These are phyloP conservation scores for Toxonevra muliebris DNA, from an alignment of 2,888 invertebrate genomes.

Conservation along the genomic window DNA sequence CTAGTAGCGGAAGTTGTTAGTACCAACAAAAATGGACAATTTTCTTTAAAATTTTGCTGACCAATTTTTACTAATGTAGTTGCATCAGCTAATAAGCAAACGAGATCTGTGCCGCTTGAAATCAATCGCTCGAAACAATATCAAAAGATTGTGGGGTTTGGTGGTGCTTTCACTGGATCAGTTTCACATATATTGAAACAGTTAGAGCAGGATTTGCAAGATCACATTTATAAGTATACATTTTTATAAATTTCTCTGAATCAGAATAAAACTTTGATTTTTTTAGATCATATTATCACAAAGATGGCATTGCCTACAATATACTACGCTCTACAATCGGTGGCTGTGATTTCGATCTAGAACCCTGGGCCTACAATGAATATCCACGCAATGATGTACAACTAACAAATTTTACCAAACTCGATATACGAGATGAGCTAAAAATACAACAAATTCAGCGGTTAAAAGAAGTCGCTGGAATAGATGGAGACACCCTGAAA, in stretches of 20 bases:
- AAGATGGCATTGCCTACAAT: conserved; percentile 78
- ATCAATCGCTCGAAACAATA: conserved; percentile 61
- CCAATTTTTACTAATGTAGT: not conserved
- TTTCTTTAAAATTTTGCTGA: not conserved
- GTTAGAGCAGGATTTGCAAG: conserved; percentile 49
- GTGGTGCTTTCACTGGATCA: conserved; percentile 85
- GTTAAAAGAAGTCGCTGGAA: conserved; percentile 48
- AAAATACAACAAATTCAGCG: conserved; percentile 58
- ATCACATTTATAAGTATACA: conserved; percentile 58
- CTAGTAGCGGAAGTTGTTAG: not conserved
- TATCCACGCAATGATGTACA: conserved; percentile 68
- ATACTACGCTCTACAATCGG: conserved; percentile 85
- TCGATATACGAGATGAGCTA: conserved; percentile 58
- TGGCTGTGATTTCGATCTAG: conserved; percentile 86
- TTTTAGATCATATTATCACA: conserved; percentile 76
- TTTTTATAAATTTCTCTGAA: too few relatives aligned
- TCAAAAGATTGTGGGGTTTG: conserved; percentile 84
- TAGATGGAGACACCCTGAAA: conserved; percentile 51
- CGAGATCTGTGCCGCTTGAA: conserved; percentile 36
- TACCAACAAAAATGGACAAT: not conserved
- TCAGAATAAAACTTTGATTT: not conserved
- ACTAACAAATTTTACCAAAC: conserved; percentile 71
- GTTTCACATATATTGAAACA: conserved; percentile 62
- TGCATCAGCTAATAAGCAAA: not conserved
- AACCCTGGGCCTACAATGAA: conserved; percentile 83